These are phyloP conservation scores for Phrynocephalus guinanensis DNA, from an alignment of 2,797 vertebrate species.

Conservation along the genomic window DNA sequence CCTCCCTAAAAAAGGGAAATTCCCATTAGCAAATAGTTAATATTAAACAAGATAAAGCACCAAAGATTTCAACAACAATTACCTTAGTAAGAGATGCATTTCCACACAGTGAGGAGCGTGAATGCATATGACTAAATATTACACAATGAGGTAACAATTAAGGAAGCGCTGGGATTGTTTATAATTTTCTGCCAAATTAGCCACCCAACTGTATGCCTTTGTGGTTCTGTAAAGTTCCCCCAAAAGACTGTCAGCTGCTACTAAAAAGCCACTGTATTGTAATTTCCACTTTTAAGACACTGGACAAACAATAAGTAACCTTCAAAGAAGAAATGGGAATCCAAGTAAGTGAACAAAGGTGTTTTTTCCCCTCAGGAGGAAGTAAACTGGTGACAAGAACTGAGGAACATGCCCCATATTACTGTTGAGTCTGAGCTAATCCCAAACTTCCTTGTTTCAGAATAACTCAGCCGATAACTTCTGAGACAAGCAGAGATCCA, in stretches of 20 bases:
- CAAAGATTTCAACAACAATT: not conserved
- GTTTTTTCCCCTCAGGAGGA: not conserved
- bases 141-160: not conserved
- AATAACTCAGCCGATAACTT: no score
- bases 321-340: not conserved
- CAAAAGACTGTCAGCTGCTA: not conserved
- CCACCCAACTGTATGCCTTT: not conserved
- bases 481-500: no score
- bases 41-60: not conserved
- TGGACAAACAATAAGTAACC: not conserved
- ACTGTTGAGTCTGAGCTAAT: no score
- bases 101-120: not conserved
- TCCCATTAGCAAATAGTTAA: not conserved
- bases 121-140: not conserved
- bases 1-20: not conserved
- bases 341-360: not conserved
- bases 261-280: not conserved
- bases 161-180: not conserved
- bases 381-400: not conserved
- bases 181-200: not conserved
- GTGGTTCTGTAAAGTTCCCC: conserved; percentile 17
- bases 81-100: not conserved
- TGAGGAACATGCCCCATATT: not conserved
- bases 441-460: no score
- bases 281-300: conserved; percentile 25